Percentiles rank a stretch among this genome's conserved stretches.
Conservation (phyloP, 2,113 vertebrate species). For the Rhinoptilus africanus region DNA sequence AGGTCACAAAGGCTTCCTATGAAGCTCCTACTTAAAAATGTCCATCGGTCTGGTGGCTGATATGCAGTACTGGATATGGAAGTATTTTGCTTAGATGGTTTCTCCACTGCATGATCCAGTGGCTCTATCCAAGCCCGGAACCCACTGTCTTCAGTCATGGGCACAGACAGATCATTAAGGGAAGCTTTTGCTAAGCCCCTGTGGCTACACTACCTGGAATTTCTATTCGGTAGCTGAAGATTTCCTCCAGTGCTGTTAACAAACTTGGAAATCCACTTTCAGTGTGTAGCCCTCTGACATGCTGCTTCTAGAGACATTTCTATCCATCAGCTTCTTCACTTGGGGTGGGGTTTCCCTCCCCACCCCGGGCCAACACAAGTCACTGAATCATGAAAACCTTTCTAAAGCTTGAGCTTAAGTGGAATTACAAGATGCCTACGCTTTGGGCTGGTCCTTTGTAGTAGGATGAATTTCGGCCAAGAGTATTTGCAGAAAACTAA, state of each 20-base stretch:
- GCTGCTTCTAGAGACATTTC: not conserved
- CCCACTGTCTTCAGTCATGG: not conserved
- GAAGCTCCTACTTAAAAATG: not conserved
- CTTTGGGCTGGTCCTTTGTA: not conserved
- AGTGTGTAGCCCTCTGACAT: rapidly evolving
- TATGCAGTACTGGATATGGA: not conserved
- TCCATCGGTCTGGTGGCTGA: not conserved
- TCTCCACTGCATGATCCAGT: not conserved
- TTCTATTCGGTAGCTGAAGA: not conserved
- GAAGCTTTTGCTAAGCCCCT: not conserved
- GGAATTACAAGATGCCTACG: not conserved
- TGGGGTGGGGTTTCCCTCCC: not conserved
- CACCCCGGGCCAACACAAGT: not conserved
- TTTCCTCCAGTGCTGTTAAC: not conserved
- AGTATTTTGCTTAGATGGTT: not conserved
- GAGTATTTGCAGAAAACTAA: not conserved
- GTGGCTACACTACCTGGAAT: not conserved
- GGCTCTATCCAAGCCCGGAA: not conserved
- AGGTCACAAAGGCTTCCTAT: not conserved
- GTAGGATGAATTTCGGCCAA: not conserved
- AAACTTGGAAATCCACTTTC: not conserved
- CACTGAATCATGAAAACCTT: not conserved
- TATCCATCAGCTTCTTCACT: not conserved
- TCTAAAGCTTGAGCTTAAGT: not conserved
- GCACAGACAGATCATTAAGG: not conserved